Conservation (phyloP, 2,888 invertebrate species). For the Papilio elwesi region DNA sequence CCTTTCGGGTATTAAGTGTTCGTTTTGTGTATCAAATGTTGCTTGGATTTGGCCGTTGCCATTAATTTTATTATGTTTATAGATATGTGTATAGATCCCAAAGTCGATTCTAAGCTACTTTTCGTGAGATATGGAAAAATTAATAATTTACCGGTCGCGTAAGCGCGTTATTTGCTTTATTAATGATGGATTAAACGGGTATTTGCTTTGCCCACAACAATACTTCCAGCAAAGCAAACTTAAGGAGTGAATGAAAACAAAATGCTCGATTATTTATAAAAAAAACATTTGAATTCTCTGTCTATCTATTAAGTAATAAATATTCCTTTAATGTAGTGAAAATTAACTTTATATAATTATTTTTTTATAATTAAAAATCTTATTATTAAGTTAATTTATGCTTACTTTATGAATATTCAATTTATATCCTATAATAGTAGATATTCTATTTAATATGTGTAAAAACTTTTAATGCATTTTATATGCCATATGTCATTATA, state of each 20-base stretch:
- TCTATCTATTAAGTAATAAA: too few species aligned
- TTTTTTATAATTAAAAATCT: not conserved
- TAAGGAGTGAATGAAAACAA: too few species aligned
- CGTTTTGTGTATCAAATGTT: not conserved
- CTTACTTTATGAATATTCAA: conserved; percentile 1
- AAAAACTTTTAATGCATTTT: not conserved
- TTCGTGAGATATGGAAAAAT: too few species aligned
- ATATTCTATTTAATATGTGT: conserved; percentile 1
- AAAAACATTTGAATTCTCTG: too few species aligned
- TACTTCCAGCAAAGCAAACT: too few species aligned
- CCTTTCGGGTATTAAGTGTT: conserved; percentile 11
- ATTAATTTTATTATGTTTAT: not conserved
- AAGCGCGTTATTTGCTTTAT: too few species aligned
- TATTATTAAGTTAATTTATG: not conserved
- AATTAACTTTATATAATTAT: not conserved
- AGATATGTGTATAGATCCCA: not conserved
- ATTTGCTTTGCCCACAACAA: too few species aligned
- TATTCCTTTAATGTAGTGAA: not conserved
- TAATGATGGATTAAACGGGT: too few species aligned
- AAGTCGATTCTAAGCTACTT: not conserved
- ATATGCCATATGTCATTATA: too few species aligned
- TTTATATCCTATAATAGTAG: not conserved
- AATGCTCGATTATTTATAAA: too few species aligned
- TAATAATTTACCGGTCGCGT: too few species aligned
- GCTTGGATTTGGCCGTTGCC: not conserved